Base-by-base conservation (phyloP, 2,888 invertebrate species). In the Andrena minutula region DNA sequence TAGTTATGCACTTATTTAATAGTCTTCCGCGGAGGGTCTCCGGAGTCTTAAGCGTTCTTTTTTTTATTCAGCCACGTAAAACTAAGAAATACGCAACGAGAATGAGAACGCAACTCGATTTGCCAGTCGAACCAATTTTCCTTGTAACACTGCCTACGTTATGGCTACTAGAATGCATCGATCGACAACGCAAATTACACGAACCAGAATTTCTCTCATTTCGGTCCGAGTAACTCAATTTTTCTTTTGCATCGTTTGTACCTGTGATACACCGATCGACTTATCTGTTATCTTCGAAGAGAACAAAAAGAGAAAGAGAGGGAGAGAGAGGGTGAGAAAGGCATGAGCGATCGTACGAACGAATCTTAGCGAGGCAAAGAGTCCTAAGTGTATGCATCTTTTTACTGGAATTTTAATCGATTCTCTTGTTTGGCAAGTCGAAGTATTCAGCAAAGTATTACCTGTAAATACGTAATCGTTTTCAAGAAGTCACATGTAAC, bases 111-210 rank as follows among this genome's bases (percentile, higher is more conserved):
- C 4, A 53, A 82, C 47, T 63, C 61, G 71, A 86, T 81, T 83
- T 79, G 73, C 73, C 83, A 86, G 76, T 82, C 78, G 88, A 82
- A 80, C 72, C 78, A 76, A 78, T 68, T 80, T 63, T 81, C 85
- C 88, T 90, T 86, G 85, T 79, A 79, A 90, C 90, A 91, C 91
- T 91, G 91, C 91, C 91, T 91, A 86, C 72, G 73, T 81, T 87
- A 84, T 77, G 84, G 84, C 82, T 84, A 82, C 68, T 86, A 85
- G 83, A 82, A 64, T 77, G 85, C 76, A 83, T 84, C 68, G 80
- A 83, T 80, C 78, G 74, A 84, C 68, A 75, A 84, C 61, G 74
- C 63, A 77, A 82, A 63, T 79, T 66, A 80, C 28, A 28, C 66
- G 75, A 75, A 75, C 76, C 79, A 78, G 71, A 65, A 81, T 82